Percentiles rank a stretch among this genome's conserved stretches.
Conservation (phyloP, 2,888 invertebrate genomes). For the Dimorphilus gyrociliatus region DNA sequence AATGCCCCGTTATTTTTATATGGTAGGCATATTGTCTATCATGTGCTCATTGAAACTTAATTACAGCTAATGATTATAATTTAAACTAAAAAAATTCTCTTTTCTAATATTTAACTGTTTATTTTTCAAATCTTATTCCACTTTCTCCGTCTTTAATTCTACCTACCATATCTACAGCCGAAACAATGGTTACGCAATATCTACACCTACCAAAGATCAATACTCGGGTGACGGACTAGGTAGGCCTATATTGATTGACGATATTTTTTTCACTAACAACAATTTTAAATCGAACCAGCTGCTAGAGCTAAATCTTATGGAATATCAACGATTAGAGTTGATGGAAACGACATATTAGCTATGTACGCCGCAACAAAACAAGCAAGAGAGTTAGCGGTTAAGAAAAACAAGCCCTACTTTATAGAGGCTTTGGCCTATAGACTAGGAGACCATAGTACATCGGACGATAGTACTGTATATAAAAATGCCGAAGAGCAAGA, state of each 20-base stretch:
- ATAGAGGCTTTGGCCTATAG: slow-evolving; percentile 40
- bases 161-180: slow-evolving; percentile 50
- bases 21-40: slow-evolving; percentile 47
- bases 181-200: slow-evolving; percentile 92
- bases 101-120: neutral
- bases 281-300: too few species aligned
- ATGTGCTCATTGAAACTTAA: neutral
- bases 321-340: neutral
- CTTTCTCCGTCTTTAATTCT: too few species aligned
- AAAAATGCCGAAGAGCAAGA: slow-evolving; percentile 37
- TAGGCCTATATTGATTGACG: too few species aligned
- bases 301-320: neutral
- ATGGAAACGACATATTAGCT: slow-evolving; percentile 1
- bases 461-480: slow-evolving; percentile 85
- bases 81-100: neutral
- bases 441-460: slow-evolving; percentile 85
- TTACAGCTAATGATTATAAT: neutral
- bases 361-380: neutral
- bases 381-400: neutral
- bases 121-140: too few species aligned
- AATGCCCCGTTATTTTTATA: slow-evolving; percentile 75
- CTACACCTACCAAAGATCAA: slow-evolving; percentile 73
- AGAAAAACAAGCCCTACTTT: neutral
- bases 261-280: too few species aligned
- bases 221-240: slow-evolving; percentile 81